These are phyloP conservation scores for Carcharodon carcharias DNA, from an alignment of 2,797 vertebrate species.

Conservation along the genomic window DNA sequence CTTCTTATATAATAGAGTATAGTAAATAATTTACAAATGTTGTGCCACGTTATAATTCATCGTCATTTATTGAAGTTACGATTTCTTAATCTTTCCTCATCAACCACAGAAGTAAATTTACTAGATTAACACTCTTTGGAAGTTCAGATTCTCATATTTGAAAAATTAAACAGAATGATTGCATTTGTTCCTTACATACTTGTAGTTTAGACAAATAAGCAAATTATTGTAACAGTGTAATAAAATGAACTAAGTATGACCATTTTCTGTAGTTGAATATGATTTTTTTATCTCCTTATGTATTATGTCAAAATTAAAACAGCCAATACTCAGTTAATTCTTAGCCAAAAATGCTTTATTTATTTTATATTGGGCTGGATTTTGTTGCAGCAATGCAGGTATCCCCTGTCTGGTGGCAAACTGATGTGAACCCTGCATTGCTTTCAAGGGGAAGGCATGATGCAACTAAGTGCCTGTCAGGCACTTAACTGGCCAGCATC, in stretches of 20 bases:
- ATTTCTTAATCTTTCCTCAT: not conserved
- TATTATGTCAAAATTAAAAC: not conserved
- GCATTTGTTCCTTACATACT: not conserved
- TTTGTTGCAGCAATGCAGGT: not conserved
- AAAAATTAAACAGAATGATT: not conserved
- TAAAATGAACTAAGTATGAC: not conserved
- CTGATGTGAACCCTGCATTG: not conserved
- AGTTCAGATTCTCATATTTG: not conserved
- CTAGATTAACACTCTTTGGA: not conserved
- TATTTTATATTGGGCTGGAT: not conserved
- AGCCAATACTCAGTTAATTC: not conserved
- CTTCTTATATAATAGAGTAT: not conserved
- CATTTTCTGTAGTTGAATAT: not conserved
- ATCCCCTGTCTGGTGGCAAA: not conserved
- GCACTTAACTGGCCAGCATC: not conserved
- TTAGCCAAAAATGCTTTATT: not conserved
- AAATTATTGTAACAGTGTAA: not conserved
- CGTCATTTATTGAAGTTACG: not conserved
- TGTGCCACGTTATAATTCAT: not conserved
- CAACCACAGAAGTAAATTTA: not conserved
- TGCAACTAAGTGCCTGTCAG: not conserved
- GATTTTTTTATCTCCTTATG: not conserved
- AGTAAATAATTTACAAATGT: not conserved
- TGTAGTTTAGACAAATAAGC: not conserved
- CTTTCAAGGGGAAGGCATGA: not conserved